phyloP scores from a whole-genome alignment of 1,140 invertebrate genomes.

The Steinernema khuongi region DNA sequence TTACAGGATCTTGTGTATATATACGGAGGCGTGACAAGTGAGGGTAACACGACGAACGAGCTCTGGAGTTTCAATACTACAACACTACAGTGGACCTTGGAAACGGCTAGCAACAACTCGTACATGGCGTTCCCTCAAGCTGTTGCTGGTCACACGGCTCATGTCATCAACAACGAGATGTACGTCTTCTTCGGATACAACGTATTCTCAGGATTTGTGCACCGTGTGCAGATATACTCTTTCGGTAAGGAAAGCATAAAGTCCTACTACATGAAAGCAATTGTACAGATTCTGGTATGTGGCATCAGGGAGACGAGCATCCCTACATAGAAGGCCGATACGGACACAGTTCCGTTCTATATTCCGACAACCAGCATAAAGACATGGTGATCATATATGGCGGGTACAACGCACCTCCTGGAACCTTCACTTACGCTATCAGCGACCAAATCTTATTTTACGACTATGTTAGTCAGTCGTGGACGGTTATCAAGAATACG shows the following conservation, averaged over 20 bases:
- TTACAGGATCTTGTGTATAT: conserved; percentile 49
- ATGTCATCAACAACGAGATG: conserved; percentile 54
- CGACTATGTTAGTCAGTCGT: conserved; percentile 24
- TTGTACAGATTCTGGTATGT: conserved; percentile 41
- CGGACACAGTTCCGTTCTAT: conserved; percentile 51
- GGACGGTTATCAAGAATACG: conserved; percentile 27
- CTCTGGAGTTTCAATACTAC: conserved; percentile 50
- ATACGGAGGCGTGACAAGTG: conserved; percentile 51
- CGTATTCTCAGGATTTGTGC: conserved; percentile 49
- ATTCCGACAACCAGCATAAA: conserved; percentile 22
- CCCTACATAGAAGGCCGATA: conserved; percentile 47
- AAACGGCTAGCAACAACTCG: conserved; percentile 30
- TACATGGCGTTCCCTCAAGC: conserved; percentile 41
- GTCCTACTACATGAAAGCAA: neutral
- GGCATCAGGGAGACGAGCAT: conserved; percentile 41
- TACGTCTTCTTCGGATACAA: conserved; percentile 58
- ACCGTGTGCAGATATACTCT: conserved; percentile 52
- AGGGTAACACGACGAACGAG: conserved; percentile 47
- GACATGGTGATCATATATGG: conserved; percentile 45
- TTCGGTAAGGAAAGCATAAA: conserved; percentile 41
- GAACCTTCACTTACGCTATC: conserved; percentile 47
- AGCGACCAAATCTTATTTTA: conserved; percentile 46
- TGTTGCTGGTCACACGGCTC: conserved; percentile 56
- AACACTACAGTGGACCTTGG: conserved; percentile 37
- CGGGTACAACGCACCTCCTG: conserved; percentile 48